These are phyloP conservation scores for Erythrocebus patas DNA, from an alignment of 2,113 vertebrate genomes.

Conservation along the genomic window DNA sequence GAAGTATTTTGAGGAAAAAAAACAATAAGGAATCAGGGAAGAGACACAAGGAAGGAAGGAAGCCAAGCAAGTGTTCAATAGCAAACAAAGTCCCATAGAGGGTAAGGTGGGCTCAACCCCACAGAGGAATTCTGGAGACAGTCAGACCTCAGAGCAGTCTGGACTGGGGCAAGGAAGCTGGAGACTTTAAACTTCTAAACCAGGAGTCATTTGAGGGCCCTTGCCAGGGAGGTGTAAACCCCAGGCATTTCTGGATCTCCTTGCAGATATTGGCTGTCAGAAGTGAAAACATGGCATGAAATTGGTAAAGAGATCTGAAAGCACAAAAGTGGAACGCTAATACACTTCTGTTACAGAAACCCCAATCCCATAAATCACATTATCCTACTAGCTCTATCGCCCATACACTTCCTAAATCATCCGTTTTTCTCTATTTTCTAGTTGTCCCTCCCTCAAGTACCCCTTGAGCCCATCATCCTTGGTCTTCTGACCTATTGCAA, in stretches of 20 bases:
- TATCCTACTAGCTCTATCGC: background rate
- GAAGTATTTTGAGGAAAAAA: background rate
- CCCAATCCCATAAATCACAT: background rate
- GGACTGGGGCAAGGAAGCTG: background rate
- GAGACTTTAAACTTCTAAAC: no score
- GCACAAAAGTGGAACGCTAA: background rate
- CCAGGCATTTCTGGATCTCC: background rate
- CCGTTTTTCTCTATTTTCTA: background rate
- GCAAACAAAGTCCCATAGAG: background rate
- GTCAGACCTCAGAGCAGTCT: background rate
- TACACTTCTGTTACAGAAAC: background rate
- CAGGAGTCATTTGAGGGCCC: background rate
- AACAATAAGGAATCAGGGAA: background rate
- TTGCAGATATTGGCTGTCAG: background rate
- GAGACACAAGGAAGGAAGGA: background rate
- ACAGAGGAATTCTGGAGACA: background rate
- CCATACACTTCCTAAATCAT: background rate
- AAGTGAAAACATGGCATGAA: background rate
- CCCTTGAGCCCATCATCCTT: background rate
- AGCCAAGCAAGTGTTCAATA: background rate
- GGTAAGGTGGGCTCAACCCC: background rate
- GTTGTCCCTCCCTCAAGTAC: background rate
- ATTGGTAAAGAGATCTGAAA: background rate
- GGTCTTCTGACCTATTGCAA: background rate
- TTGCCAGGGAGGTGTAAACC: background rate